Evolutionary conservation across 2,113 vertebrate genomes (phyloP), one percentile per base, ranked within the genome.

Genomic region (Actenoides hombroni): DNA sequence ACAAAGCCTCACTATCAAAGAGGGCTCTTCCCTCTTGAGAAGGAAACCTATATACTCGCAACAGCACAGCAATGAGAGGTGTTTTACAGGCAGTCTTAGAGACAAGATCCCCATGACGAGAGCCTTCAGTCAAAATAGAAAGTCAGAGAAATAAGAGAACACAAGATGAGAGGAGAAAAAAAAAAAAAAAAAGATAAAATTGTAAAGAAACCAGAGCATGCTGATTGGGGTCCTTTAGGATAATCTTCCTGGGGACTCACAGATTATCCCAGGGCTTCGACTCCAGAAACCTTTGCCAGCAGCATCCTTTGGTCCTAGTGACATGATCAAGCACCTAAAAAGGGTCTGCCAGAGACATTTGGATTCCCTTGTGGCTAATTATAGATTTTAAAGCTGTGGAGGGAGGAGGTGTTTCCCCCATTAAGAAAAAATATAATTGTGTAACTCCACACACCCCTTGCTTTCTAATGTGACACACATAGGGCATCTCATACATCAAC

Each of bases 401-500:
- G 87, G 77, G 77, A 94, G 25, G 1, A 35, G 64, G 78, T 57
- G 89, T 94, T 96, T 85, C 90, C n/a, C 42, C 73, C 67, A 69
- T 91, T 31, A 64, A 93, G 87, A 21, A 59, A 88, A 60, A 28
- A 6, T 46, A 37, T 83, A 95, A 80, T 69, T 90, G 68, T 85
- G 63, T 40, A 87, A 78, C 46, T 89, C 61, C 83, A 90, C 77
- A 75, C 67, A 26, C 59, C 76, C 54, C 54, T 96, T 91, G 71
- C 94, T 91, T 96, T 93, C 92, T 95, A 89, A 90, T 33, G 31
- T 16, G 12, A 88, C 2, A 0, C 89, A 88, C 63, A 94, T 15
- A 93, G 83, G 59, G 88, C 86, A 93, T 90, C 92, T 96, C n/a
- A 1, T 77, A 84, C 65, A 80, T 77, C 86, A 86, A 63, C 91